A percentile compares a stretch with the other conserved stretches of the same genome.
Conservation (phyloP, 2,113 vertebrate species). For the Nanorana parkeri region DNA sequence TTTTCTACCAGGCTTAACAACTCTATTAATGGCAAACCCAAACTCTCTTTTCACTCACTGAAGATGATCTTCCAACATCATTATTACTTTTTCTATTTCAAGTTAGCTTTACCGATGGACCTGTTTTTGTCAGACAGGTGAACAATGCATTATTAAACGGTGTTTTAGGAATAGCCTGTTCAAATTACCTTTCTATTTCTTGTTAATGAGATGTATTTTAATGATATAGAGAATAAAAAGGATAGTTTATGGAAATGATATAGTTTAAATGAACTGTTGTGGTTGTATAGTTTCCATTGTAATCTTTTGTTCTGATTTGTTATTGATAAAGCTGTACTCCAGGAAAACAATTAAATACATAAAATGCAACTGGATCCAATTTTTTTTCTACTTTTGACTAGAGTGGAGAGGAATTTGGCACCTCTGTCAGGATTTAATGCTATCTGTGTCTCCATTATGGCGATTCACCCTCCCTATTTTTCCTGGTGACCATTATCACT, state of each 20-base stretch:
- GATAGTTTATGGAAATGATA: neutral
- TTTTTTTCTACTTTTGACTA: no score
- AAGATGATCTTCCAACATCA: neutral
- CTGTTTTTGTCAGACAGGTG: slow-evolving; percentile 18
- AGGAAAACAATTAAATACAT: no score
- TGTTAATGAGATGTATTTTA: slow-evolving; percentile 9
- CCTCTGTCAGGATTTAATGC: no score
- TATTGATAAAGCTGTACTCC: slow-evolving; percentile 23
- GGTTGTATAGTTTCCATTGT: neutral
- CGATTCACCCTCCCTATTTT: no score
- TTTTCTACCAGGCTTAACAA: slow-evolving; percentile 7
- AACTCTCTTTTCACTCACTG: neutral
- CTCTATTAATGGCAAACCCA: slow-evolving; percentile 19
- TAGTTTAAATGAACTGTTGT: neutral
- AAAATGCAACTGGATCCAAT: no score
- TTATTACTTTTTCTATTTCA: neutral
- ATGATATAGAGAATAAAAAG: neutral
- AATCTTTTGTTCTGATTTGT: slow-evolving; percentile 9
- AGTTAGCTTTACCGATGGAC: slow-evolving; percentile 6
- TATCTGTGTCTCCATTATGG: no score
- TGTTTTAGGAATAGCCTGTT: neutral
- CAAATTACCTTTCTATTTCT: neutral
- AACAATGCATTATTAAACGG: neutral
- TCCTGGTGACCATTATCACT: no score
- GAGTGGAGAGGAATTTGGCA: no score